phyloP scores from a whole-genome alignment of 1,140 invertebrate genomes.

The Diploscapter pachys region DNA sequence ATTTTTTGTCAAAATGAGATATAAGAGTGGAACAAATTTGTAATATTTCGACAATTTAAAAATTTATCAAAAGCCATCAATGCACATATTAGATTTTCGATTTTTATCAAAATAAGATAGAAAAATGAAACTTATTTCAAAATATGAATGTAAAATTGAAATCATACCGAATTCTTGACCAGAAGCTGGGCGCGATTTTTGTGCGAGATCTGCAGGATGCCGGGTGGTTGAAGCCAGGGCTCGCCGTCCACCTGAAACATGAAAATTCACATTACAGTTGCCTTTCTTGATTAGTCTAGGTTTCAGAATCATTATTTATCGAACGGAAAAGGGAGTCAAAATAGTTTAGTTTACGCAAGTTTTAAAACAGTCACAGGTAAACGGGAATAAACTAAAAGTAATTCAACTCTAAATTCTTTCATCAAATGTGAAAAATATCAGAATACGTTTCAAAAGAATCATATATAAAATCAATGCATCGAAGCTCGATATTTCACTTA shows the following conservation, averaged over 20 bases:
- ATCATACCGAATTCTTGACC: slow-evolving; percentile 75
- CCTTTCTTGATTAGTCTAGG: slow-evolving; percentile 69
- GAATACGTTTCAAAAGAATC: background rate
- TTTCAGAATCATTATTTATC: slow-evolving; percentile 61
- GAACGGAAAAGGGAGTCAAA: background rate
- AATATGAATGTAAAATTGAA: slow-evolving; percentile 24
- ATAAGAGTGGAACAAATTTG: no score
- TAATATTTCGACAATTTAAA: no score
- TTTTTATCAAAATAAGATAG: background rate
- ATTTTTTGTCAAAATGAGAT: no score
- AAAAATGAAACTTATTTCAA: background rate
- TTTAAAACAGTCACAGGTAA: background rate
- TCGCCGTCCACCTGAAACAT: slow-evolving; percentile 77
- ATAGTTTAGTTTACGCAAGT: background rate
- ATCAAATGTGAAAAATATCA: background rate
- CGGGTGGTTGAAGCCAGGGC: slow-evolving; percentile 94
- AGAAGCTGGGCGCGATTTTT: slow-evolving; percentile 95
- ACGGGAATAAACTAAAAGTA: background rate
- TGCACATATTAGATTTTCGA: background rate
- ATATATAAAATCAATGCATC: no score
- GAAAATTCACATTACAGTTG: background rate
- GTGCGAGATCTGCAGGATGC: slow-evolving; percentile 88
- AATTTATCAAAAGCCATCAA: background rate
- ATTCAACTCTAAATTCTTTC: background rate
- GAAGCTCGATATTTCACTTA: background rate